Base-by-base conservation (phyloP, 1,140 invertebrate species). In the fruit fly (Drosophila melanogaster) region DNA sequence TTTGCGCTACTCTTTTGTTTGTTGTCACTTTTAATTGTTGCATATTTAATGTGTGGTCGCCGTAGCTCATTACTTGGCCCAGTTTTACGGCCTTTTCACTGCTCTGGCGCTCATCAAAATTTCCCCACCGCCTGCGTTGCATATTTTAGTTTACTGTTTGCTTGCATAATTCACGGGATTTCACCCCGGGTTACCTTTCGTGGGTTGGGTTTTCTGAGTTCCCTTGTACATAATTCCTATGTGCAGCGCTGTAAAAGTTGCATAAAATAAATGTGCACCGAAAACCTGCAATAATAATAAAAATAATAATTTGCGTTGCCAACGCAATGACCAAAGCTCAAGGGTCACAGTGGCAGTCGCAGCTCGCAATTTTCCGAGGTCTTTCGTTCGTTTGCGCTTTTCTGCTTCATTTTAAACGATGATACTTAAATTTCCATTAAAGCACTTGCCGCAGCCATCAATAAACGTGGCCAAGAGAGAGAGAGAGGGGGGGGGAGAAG, bases 401-500 rank as follows among this genome's bases (percentile, higher is more conserved):
- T 89, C 71, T 87, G 75, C 77, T 71, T 79, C 79, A 84, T 89
- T 89, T 89, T 89, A 89, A 89, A 89, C 77, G 84, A 89, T 89
- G 84, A 89, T 89, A 89, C 85, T 89, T 89, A 89, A 89, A 87
- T 89, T 89, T 89, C 84, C 84, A 89, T 89, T 89, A 89, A 89
- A 89, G 84, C 79, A 89, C 84, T 89, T 89, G 79, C 85, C 75
- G 65, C 69, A 65, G 53, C 83, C 85, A 89, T 84, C 84, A 89
- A 89, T 89, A 89, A 89, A 70, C 65, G 67, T 70, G 41, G 64
- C 58, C 75, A 62, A 24, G 17, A 38, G 47, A 24, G 30, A 8
- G 50, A 24, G 17, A 38, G 47, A 24, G 30, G 5, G 50, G 7
- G 24, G 14, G 17, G 17, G 37, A 26, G 30, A 24, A 30, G n/a